Evolutionary conservation across 1,140 invertebrate genomes (phyloP), one percentile per base, ranked within the genome.

Genomic region (Laupala kohalensis): DNA sequence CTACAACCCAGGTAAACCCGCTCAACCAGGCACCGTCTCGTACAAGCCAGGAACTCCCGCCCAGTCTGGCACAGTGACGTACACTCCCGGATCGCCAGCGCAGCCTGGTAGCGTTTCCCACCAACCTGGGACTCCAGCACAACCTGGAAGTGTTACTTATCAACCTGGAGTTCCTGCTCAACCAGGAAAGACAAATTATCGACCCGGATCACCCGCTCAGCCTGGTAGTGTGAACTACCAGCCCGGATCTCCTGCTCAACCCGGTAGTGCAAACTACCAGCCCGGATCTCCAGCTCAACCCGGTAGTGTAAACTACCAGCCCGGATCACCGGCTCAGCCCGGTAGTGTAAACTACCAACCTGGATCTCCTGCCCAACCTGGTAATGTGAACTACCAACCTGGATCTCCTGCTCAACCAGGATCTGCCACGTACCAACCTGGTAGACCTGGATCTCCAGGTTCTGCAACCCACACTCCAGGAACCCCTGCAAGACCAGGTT

Each of bases 41-140:
- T 19, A 81, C 67, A 82, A 80, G 62, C 71, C 69, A 2, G 80
- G 80, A 29, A 80, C 79, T 19, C 81, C 81, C 37, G 79, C 81
- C 70, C 81, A 81, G 19, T 77, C 78, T 71, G 80, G 80, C 64
- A 81, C 80, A 68, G 80, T 80, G 25, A 79, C 77, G 24, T 79
- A 79, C 71, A 71, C 80, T 25, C 80, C 81, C 28, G 74, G 79
- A 19, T 76, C 77, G 5, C 80, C 78, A 71, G 78, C 76, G n/a
- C 76, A 72, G 25, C 76, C 78, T 6, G 69, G 74, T 9, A 76
- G 76, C 37, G 30, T 15, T 6, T 37, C 30, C 30, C 6, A 15
- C 6, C 30, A 37, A 37, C 6, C 69, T 24, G 67, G 6, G 30
- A 6, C 15, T 15, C 6, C 6, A 15, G 6, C 30, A 15, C 6